These are phyloP conservation scores for Macropus fuliginosus DNA, from an alignment of 2,797 vertebrate genomes.

Conservation along the genomic window DNA sequence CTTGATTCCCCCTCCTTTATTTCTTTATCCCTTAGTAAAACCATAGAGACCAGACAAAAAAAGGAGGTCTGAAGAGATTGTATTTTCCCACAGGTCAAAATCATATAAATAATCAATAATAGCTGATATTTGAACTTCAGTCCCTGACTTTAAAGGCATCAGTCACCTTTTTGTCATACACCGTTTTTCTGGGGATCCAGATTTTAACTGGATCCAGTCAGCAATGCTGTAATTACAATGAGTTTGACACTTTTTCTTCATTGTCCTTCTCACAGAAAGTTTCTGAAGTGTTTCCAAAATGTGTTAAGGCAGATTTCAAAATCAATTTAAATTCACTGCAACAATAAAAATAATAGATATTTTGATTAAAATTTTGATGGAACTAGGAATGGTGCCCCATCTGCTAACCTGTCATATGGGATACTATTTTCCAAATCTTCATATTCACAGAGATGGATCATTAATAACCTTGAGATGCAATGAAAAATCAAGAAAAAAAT, in stretches of 20 bases:
- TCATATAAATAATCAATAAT: not conserved
- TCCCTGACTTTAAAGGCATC: not conserved
- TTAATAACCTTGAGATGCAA: constrained; percentile 35
- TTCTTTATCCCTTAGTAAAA: not conserved
- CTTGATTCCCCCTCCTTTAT: not conserved
- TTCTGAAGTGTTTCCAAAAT: constrained; percentile 30
- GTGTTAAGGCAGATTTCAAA: constrained; percentile 44
- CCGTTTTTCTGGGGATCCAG: not conserved
- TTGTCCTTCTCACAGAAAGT: constrained; percentile 43
- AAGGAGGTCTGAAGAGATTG: not conserved
- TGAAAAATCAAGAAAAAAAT: constrained; percentile 23
- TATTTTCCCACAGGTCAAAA: not conserved
- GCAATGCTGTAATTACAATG: not conserved
- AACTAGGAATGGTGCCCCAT: constrained; percentile 51
- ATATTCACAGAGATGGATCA: constrained; percentile 39
- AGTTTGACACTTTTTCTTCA: constrained; percentile 30
- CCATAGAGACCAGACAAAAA: not conserved
- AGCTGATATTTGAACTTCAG: not conserved
- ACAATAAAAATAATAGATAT: constrained; percentile 64
- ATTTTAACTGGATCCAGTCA: not conserved
- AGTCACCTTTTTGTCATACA: not conserved
- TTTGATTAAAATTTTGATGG: constrained; percentile 62
- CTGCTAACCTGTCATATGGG: constrained; percentile 59
- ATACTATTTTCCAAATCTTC: constrained; percentile 66
- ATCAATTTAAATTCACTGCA: constrained; percentile 68